Base-by-base conservation (phyloP, 2,113 vertebrate species). In the Mesocricetus auratus region DNA sequence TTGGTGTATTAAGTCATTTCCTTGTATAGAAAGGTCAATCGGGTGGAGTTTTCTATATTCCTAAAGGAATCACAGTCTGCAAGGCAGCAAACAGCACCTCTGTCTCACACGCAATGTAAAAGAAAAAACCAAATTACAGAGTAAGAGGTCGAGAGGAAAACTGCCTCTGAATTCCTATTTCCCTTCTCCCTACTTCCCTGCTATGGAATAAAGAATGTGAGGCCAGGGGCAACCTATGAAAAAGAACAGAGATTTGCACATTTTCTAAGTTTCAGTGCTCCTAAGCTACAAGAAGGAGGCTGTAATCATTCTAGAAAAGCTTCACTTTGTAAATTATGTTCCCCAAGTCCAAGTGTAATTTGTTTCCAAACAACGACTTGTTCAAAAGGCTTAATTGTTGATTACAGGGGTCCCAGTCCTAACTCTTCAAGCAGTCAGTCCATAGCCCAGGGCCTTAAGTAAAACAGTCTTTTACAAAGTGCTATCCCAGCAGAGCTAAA, bases 401-500 rank as follows among this genome's bases (percentile, higher is more conserved):
- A 89, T 91, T 58, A 87, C 13, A 93, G 53, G 7, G 33, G n/a
- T 86, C 91, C 56, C 50, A 47, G 42, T 1, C 16, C 31, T 64
- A 94, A 79, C 91, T 95, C 75, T 94, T 95, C n/a, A 78, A 73
- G 39, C 39, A 85, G 45, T 21, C 39, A 85, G 45, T 21, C 95
- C 29, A 39, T 17, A 91, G 33, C 22, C 74, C 21, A 47, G 78
- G 31, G 19, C 66, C 93, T 77, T 58, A 96, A 95, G 73, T 22
- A 93, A 94, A 95, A 29, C 1, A 7, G 3, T 1, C 53, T 89
- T 91, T 96, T 92, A 89, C 13, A 78, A 96, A 97, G 97, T 96
- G 92, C 98, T 98, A 98, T 99, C 98, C 98, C 98, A 87, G 96
- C 97, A 97, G 97, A 94, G 87, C 62, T 96, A 91, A 97, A 98